Percentiles rank a stretch among this genome's conserved stretches.
Evolutionary conservation across 2,888 invertebrate species (phyloP).

Genomic region (Embidobia sp.): DNA sequence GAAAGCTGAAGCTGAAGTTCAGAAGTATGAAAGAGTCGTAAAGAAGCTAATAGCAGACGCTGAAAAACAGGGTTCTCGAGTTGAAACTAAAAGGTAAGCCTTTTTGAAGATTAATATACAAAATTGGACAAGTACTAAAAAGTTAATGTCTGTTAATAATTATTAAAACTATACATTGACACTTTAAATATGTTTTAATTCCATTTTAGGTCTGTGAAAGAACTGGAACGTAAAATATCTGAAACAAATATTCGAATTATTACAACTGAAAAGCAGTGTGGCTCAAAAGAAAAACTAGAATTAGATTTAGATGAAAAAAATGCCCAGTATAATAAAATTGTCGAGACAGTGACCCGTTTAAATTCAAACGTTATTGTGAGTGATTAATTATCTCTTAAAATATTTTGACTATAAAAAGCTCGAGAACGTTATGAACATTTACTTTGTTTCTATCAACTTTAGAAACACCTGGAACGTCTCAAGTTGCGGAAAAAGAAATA

Average conservation of each 20-base stretch:
- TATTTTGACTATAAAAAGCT: too few relatives aligned
- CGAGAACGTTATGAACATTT: too few relatives aligned
- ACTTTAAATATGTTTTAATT: too few relatives aligned
- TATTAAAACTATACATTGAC: too few relatives aligned
- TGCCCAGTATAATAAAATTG: conserved; percentile 72
- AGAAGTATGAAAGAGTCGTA: conserved; percentile 79
- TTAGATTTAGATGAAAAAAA: conserved; percentile 76
- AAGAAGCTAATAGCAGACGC: conserved; percentile 81
- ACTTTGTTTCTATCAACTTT: too few relatives aligned
- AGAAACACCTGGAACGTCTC: conserved; percentile 75
- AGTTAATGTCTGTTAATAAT: too few relatives aligned
- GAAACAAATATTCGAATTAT: conserved; percentile 69
- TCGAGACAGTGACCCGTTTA: conserved; percentile 69
- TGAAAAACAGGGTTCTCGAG: conserved; percentile 81
- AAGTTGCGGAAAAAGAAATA: conserved; percentile 77
- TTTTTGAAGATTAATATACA: too few relatives aligned
- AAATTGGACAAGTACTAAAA: too few relatives aligned
- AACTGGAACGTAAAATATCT: conserved; percentile 65
- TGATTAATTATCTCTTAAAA: conserved; percentile 5
- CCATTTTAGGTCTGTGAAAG: conserved; percentile 66
- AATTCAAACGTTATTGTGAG: conserved; percentile 70
- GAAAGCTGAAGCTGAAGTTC: conserved; percentile 73
- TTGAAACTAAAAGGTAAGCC: conserved; percentile 82
- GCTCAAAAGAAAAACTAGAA: conserved; percentile 74
- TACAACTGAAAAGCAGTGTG: conserved; percentile 70